Base-by-base conservation (phyloP, 2,113 vertebrate species). In the Anoura caudifer region DNA sequence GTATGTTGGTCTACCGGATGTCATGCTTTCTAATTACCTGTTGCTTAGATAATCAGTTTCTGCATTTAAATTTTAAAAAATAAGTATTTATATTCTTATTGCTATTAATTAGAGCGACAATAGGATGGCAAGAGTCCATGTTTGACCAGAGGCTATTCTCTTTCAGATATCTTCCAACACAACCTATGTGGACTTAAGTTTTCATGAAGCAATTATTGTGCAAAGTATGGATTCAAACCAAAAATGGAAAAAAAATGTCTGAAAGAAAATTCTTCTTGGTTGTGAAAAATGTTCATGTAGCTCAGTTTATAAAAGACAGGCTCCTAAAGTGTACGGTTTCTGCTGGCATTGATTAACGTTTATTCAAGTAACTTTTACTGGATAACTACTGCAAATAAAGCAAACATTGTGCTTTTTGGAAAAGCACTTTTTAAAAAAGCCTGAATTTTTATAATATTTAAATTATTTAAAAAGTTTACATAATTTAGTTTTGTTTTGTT, bases 41-140 rank as follows among this genome's bases (percentile, higher is more conserved):
- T 50, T 88, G 4, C 22, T 97, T 36, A 75, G 50, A 61, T 84
- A 89, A 20, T 95, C 82, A 67, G 77, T 88, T 96, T 95, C 84
- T 76, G 33, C 16, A 91, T 54, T 81, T 88, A 76, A 85, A 76
- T 36, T 15, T 16, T 5, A 24, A 26, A 31, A 61, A 91, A 67
- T 33, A 22, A 80, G 54, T 75, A 67, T 56, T 76, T 20, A 70
- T 79, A 93, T 45, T 84, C 24, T 88, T 80, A 56, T 54, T 85
- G 31, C 67, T 33, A 84, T 85, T 70, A 80, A 17, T 17, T 0
- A 89, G 4, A 81, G 56, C 36, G 75, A 4, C 33, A 33, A 38
- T 36, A 69, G n/a, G 50, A 91, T 88, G 22, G 36, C 59, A 31
- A 94, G 75, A 91, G 20, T 65, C 24, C 72, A 41, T 89, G 87